Conservation (phyloP, 1,140 invertebrate species). For the Hyposmocoma kahamanoa region DNA sequence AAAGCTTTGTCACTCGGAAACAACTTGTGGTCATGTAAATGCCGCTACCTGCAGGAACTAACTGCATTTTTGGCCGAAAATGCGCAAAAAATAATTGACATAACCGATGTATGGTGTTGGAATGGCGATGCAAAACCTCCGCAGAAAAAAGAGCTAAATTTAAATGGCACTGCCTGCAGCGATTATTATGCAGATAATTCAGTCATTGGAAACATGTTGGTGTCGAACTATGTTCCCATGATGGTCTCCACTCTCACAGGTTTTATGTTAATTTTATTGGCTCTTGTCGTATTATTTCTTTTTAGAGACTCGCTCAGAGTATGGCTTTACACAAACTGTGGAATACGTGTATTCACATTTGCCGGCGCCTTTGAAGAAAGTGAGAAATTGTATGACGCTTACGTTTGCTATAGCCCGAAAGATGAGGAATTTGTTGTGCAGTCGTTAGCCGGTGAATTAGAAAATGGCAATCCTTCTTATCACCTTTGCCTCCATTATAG, state of each 20-base stretch:
- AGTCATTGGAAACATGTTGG: slow-evolving; percentile 87
- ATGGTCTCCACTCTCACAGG: slow-evolving; percentile 85
- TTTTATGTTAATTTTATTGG: slow-evolving; percentile 81
- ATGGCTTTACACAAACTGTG: slow-evolving; percentile 91
- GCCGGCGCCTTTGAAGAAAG: slow-evolving; percentile 79
- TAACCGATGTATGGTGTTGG: slow-evolving; percentile 85
- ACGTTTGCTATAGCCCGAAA: slow-evolving; percentile 93
- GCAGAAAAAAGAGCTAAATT: slow-evolving; percentile 83
- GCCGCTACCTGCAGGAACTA: slow-evolving; percentile 90
- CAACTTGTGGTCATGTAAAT: slow-evolving; percentile 93
- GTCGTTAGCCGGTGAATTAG: slow-evolving; percentile 87
- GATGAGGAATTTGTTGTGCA: slow-evolving; percentile 93
- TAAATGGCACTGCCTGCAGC: slow-evolving; percentile 87
- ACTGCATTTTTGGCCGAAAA: slow-evolving; percentile 89
- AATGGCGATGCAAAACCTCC: slow-evolving; percentile 83
- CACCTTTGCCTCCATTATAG: slow-evolving; percentile 91
- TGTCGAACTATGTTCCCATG: slow-evolving; percentile 89
- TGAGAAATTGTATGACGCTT: slow-evolving; percentile 93
- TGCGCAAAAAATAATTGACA: slow-evolving; percentile 85
- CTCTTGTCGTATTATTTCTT: slow-evolving; percentile 84
- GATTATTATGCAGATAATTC: slow-evolving; percentile 88
- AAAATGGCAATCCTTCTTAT: slow-evolving; percentile 83
- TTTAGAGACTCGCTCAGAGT: slow-evolving; percentile 88
- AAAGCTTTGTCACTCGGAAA: slow-evolving; percentile 82
- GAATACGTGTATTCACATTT: slow-evolving; percentile 83